Base-by-base conservation (phyloP, 2,113 vertebrate species). In the Labeo catla region DNA sequence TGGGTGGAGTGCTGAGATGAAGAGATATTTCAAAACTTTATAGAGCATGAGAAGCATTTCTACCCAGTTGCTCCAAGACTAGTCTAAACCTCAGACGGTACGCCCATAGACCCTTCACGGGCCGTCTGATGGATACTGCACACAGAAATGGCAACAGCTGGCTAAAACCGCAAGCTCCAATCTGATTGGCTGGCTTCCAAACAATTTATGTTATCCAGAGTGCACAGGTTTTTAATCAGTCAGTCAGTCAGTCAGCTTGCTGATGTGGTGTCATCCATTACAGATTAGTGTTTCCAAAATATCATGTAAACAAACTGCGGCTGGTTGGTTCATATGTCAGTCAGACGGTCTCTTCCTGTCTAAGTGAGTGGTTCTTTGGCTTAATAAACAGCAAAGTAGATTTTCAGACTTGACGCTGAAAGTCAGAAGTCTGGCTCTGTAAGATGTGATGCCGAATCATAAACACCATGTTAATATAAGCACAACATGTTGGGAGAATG, bases 11-110 rank as follows among this genome's bases (percentile, higher is more conserved):
- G 63, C 47, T 82, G 34, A 50, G 45, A 82, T 82, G 50, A 66
- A 81, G n/a, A 65, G n/a, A 81, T 39, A 70, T 82, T 82, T 82
- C 16, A 36, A 82, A 82, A 82, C 80, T 50, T 68, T 68, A 81
- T 10, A 34, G 45, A 4, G 43, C 43, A 66, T 81, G 59, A 11
- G 79, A 47, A 63, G 63, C n/a, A 47, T 81, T 81, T 81, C 6
- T n/a, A 52, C 10, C 23, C 15, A n/a, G 47, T 16, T 70, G 11
- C 65, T 52, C 63, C 68, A 34, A 9, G n/a, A 65, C 59, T 49
- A 63, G 43, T 23, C 78, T 81, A 16, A 28, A 63, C n/a, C 57
- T 66, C 79, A 81, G 79, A 81, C n/a, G 8, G 23, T n/a, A 28
- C n/a, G n/a, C 59, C 79, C 57, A 65, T 49, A 12, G 79, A 66